phyloP scores from a whole-genome alignment of 64 coral and sea anemone genomes.

The Actinia equina region DNA sequence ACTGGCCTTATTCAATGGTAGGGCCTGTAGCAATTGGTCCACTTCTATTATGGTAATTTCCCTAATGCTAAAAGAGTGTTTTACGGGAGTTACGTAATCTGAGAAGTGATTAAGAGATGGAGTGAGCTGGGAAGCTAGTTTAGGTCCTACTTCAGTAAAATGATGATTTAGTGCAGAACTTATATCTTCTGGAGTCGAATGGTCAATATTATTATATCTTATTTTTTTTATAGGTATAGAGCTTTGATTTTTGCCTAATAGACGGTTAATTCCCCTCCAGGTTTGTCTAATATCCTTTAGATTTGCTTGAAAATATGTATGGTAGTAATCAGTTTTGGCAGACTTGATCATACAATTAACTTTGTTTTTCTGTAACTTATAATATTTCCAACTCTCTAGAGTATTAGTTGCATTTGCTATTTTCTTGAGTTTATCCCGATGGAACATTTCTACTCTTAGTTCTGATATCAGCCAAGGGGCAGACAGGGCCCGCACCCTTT shows the following conservation, averaged over 20 bases:
- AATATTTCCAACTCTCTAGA: slow-evolving; percentile 26
- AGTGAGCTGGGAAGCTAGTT: too few relatives aligned
- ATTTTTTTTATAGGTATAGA: too few relatives aligned
- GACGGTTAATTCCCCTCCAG: background rate
- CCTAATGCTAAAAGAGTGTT: too few relatives aligned
- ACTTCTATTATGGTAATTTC: too few relatives aligned
- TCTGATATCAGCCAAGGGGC: slow-evolving; percentile 33
- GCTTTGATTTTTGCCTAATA: background rate
- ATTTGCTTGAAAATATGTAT: background rate
- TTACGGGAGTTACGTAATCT: too few relatives aligned
- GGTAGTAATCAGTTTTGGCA: slow-evolving; percentile 44
- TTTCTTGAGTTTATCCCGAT: slow-evolving; percentile 33
- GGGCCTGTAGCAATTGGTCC: too few relatives aligned
- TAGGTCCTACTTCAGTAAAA: too few relatives aligned
- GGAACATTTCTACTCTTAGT: background rate
- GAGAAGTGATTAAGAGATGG: too few relatives aligned
- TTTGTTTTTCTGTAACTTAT: slow-evolving; percentile 30
- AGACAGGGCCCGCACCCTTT: background rate
- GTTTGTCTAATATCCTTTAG: background rate
- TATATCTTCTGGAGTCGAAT: too few relatives aligned
- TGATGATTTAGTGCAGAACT: too few relatives aligned
- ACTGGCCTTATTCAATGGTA: too few relatives aligned
- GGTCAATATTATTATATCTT: too few relatives aligned
- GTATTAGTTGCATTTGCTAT: slow-evolving; percentile 10
- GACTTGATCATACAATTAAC: slow-evolving; percentile 34